Conservation (phyloP, 2,113 vertebrate genomes). For the Melanotaenia duboulayi region DNA sequence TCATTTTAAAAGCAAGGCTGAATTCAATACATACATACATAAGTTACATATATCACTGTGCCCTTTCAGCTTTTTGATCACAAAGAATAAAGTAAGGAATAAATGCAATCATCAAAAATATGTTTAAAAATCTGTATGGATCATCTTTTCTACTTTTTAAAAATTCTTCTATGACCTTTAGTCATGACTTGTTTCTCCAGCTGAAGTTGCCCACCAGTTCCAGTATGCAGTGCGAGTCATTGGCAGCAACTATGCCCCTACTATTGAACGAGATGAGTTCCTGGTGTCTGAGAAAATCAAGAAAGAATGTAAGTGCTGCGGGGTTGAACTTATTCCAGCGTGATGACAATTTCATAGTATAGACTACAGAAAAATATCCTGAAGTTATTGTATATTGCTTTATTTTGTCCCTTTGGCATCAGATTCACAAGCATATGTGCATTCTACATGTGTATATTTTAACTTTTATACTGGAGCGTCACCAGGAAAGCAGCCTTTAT, state of each 20-base stretch:
- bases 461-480: conserved; percentile 16
- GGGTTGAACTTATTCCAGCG: background rate
- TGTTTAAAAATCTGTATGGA: too few relatives aligned
- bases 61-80: background rate
- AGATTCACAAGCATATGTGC: background rate
- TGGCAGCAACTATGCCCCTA: conserved; percentile 98
- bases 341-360: background rate
- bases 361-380: background rate
- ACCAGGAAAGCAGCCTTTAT: conserved; percentile 20
- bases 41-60: background rate
- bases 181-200: conserved; percentile 73
- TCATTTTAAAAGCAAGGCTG: background rate
- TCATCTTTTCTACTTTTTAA: background rate
- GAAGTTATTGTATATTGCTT: background rate
- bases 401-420: background rate
- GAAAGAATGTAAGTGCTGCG: conserved; percentile 90
- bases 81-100: background rate
- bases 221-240: conserved; percentile 98
- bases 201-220: conserved; percentile 96
- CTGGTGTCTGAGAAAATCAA: conserved; percentile 98
- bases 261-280: conserved; percentile 97
- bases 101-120: too few relatives aligned
- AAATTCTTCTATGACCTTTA: background rate
- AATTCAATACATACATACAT: background rate
- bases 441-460: background rate